These are phyloP conservation scores for Hemicentrotus pulcherrimus DNA, from an alignment of 35 echinoderm and acorn worm species.

Conservation along the genomic window DNA sequence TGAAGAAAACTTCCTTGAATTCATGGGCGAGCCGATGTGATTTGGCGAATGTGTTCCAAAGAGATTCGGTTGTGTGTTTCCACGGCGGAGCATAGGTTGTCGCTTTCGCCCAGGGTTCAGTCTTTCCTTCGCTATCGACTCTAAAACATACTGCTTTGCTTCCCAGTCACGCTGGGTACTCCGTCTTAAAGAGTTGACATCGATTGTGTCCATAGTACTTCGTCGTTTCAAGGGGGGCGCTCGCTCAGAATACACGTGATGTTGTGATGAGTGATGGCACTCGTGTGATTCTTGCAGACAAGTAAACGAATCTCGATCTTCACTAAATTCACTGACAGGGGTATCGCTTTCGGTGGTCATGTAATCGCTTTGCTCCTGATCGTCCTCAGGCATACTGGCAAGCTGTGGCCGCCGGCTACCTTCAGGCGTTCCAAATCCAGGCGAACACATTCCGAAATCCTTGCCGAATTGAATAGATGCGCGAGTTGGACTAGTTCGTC, in stretches of 20 bases:
- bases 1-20: not conserved
- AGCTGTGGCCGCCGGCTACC: not conserved
- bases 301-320: not conserved
- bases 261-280: not conserved
- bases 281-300: not conserved
- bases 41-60: not conserved
- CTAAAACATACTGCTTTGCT: not conserved
- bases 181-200: not conserved
- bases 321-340: not conserved
- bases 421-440: not conserved
- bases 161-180: not conserved
- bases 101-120: not conserved
- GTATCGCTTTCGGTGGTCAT: slow-evolving; percentile 20
- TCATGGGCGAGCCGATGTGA: not conserved
- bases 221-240: not conserved
- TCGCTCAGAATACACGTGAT: not conserved
- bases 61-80: not conserved
- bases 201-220: not conserved
- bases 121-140: not conserved
- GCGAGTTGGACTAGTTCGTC: slow-evolving; percentile 28
- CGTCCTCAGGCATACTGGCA: slow-evolving; percentile 40
- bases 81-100: not conserved
- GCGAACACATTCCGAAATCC: not conserved
- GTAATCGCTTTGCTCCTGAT: not conserved
- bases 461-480: slow-evolving; percentile 33